These are phyloP conservation scores for Leptinotarsa peninsularis DNA, from an alignment of 2,888 invertebrate species.

Conservation along the genomic window DNA sequence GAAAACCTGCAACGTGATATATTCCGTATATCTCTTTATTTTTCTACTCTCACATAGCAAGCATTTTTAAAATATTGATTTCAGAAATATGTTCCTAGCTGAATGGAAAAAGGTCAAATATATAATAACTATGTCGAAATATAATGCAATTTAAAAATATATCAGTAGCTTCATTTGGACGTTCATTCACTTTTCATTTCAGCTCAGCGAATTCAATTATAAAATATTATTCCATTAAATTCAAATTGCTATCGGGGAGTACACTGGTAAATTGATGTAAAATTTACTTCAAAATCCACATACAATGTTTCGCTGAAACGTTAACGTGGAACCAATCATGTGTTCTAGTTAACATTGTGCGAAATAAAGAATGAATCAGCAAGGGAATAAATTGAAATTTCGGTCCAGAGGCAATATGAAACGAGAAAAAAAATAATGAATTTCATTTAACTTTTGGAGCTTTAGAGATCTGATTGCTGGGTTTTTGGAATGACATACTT, in stretches of 20 bases:
- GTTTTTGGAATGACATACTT: too few relatives aligned
- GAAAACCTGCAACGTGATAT: too few relatives aligned
- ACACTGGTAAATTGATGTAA: background rate
- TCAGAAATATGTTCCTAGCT: too few relatives aligned
- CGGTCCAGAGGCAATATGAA: background rate
- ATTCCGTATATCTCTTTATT: too few relatives aligned
- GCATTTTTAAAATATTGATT: too few relatives aligned
- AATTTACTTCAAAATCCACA: slow-evolving; percentile 9
- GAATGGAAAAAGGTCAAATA: too few relatives aligned
- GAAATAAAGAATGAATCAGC: background rate
- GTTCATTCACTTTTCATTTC: background rate
- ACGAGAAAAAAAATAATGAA: background rate
- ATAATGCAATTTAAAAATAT: background rate
- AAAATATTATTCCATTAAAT: background rate
- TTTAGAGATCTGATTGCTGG: too few relatives aligned
- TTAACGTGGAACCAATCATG: slow-evolving; percentile 4
- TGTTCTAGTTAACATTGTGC: background rate
- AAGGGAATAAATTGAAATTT: background rate
- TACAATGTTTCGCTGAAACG: background rate
- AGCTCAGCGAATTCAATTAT: background rate
- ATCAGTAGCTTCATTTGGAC: background rate
- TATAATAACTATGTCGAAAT: background rate
- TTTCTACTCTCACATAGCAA: too few relatives aligned
- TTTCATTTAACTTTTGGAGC: too few relatives aligned
- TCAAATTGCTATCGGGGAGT: background rate